These are phyloP conservation scores for Vanessa tameamea DNA, from an alignment of 1,140 invertebrate genomes.

Conservation along the genomic window DNA sequence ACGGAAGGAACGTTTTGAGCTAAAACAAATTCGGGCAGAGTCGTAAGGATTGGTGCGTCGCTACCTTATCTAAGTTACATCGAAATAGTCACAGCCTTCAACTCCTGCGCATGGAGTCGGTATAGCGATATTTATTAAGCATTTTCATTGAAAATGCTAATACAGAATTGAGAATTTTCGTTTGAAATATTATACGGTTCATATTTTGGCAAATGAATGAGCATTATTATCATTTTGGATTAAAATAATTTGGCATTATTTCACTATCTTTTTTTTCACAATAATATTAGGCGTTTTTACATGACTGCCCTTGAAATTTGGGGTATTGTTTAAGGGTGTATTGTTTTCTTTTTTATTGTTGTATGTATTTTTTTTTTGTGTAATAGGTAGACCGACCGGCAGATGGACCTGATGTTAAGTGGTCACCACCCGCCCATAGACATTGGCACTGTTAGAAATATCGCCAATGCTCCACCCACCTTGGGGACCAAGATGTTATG, in stretches of 20 bases:
- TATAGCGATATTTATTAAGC: not conserved
- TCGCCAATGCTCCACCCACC: no score
- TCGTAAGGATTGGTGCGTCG: slow-evolving; percentile 46
- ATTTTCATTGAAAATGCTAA: not conserved
- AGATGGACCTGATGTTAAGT: no score
- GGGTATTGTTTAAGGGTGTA: not conserved
- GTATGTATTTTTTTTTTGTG: not conserved
- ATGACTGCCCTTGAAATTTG: no score
- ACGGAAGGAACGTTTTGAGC: slow-evolving; percentile 77
- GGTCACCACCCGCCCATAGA: no score
- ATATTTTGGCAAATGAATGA: slow-evolving; percentile 25
- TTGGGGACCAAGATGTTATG: no score
- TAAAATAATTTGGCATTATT: slow-evolving; percentile 11
- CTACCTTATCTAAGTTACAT: slow-evolving; percentile 17
- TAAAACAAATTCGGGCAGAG: slow-evolving; percentile 59
- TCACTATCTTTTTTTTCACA: not conserved
- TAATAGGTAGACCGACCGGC: no score
- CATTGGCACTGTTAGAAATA: no score
- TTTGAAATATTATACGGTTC: not conserved
- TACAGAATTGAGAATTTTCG: not conserved
- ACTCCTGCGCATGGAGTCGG: not conserved
- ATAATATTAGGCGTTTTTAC: not conserved
- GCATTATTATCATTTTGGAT: not conserved
- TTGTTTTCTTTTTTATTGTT: not conserved
- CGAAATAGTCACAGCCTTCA: slow-evolving; percentile 11